Evolutionary conservation across 92 coral and sea anemone genomes (phyloP), one percentile per base, ranked within the genome.

Genomic region (Epizoanthus illoricatus): DNA sequence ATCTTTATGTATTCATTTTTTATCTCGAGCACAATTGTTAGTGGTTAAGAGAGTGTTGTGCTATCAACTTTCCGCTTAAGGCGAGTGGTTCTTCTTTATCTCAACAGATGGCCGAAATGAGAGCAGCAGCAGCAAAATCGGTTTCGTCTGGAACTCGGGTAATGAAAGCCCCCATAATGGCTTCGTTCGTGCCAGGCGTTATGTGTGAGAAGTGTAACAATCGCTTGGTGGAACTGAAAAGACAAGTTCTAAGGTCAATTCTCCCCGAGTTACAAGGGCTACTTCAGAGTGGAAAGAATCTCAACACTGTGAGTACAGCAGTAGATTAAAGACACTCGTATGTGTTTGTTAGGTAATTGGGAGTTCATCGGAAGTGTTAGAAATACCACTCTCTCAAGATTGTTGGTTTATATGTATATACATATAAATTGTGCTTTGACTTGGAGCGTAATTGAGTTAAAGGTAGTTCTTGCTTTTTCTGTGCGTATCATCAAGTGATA

Each of bases 161-260:
- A 17, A 55, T 81, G 74, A 67, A 67, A 54, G 41, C 76, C 11
- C 54, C 65, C 19, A 49, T 71, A 15, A 68, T 65, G 65, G 54
- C 71, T 4, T 41, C 79, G 19, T 87, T 87, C 62, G 85, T 69
- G 55, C 92, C 95, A 15, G 99, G 99, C 10, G 96, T 97, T 12
- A 91, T 91, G 91, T 97, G 99, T 79, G 99, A 97, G 70, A 97
- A 97, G 86, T 97, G 99, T 81, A 97, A 97, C 91, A 91, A 90
- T 73, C 90, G 99, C 21, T 80, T 97, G 13, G 97, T 97, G 45
- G 99, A 97, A 58, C 79, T 97, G 24, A 97, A 97, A 65, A 87
- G 97, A 18, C 99, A 97, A 72, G 95, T 92, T 4, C 84, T 97
- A 85, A 83, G 95, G 28, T 82, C 91, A 79, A 97, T 97, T 82